Conservation (phyloP, 1,140 invertebrate genomes). For the Eubasilissa regina region DNA sequence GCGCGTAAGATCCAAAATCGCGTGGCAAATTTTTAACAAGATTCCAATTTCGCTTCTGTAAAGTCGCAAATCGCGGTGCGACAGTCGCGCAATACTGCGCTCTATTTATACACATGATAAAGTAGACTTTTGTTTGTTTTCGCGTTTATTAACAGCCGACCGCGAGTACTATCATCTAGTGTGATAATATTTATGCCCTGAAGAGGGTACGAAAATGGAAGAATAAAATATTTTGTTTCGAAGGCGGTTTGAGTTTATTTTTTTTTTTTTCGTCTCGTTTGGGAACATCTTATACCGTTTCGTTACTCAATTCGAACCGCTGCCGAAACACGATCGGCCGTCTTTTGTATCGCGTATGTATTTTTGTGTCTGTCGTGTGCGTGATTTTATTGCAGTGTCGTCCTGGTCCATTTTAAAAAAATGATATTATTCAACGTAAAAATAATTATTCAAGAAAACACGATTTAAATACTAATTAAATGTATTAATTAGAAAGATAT, state of each 20-base stretch:
- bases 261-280: constrained; percentile 26
- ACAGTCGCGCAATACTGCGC: not conserved
- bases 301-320: constrained; percentile 18
- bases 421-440: no score
- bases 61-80: not conserved
- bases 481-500: no score
- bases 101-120: not conserved
- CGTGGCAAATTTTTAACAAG: constrained; percentile 8
- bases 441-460: no score
- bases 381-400: no score
- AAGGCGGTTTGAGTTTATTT: no score
- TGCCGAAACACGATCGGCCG: constrained; percentile 11
- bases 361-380: not conserved
- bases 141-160: constrained; percentile 4
- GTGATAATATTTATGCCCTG: constrained; percentile 20
- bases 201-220: not conserved
- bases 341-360: not conserved
- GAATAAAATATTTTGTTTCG: not conserved
- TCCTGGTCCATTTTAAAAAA: no score
- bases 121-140: not conserved
- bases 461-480: no score
- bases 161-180: not conserved
- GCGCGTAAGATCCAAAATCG: not conserved
- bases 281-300: constrained; percentile 20
- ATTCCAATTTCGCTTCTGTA: not conserved